Percentiles rank a stretch among this genome's conserved stretches.
Conservation (phyloP, 2,113 vertebrate genomes). For the Coptodon bakossiorum region DNA sequence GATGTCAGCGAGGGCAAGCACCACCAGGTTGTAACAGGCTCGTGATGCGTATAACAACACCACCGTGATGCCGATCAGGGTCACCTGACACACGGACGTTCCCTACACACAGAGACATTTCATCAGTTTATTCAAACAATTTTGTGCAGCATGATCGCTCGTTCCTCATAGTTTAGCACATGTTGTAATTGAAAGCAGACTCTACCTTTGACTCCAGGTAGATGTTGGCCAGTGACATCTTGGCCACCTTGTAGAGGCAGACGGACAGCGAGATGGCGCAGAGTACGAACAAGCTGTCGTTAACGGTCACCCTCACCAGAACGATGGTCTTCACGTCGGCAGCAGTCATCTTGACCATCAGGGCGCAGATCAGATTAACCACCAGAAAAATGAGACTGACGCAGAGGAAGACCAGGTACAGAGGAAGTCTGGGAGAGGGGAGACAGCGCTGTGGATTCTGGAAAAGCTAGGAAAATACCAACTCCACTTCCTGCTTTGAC, state of each 20-base stretch:
- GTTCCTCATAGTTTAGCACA: neutral
- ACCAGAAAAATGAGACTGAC: conserved; percentile 86
- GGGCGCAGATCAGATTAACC: conserved; percentile 88
- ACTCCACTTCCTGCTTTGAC: neutral
- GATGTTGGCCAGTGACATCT: conserved; percentile 89
- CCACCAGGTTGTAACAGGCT: conserved; percentile 91
- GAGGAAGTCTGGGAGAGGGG: conserved; percentile 70
- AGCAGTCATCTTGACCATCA: conserved; percentile 79
- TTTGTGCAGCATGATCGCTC: neutral
- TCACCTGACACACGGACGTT: conserved; percentile 90
- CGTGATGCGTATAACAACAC: conserved; percentile 85
- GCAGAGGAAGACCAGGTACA: conserved; percentile 81
- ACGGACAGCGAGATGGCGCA: conserved; percentile 83
- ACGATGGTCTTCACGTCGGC: conserved; percentile 80
- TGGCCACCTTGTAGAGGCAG: conserved; percentile 89
- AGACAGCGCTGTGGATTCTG: neutral
- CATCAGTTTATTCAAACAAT: neutral
- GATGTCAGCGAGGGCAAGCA: conserved; percentile 79
- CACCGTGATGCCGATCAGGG: conserved; percentile 81
- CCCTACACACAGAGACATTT: conserved; percentile 70
- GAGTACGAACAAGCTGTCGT: conserved; percentile 85
- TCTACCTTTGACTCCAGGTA: conserved; percentile 90
- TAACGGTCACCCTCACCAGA: conserved; percentile 83
- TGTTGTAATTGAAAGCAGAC: neutral
- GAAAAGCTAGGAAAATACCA: neutral